Evolutionary conservation across 2,888 invertebrate species (phyloP), one percentile per base, ranked within the genome.

Genomic region (Lepeophtheirus nordmannii): DNA sequence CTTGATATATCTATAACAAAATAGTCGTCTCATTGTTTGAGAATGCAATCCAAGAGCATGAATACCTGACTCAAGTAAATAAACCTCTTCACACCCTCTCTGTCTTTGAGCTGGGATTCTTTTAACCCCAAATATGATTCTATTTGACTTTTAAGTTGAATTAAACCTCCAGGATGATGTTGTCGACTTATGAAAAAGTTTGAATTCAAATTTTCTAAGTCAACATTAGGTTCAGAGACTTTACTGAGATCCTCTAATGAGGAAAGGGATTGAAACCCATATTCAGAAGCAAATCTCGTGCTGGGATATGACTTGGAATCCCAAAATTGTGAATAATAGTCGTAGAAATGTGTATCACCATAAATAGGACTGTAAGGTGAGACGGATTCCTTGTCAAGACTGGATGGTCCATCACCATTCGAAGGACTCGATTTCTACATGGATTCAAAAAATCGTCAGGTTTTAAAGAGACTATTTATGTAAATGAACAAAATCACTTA

Each of bases 251-350:
- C 23, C 68, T 79, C 77, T 20, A 84, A 74, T 1, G 86, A 84
- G 0, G 96, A 93, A 69, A 89, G 78, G 0, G 93, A 87, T 76
- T 97, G 96, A 70, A 88, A 86, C 0, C 98, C 98, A 74, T 91
- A 99, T 76, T 99, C 98, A 0, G 97, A 94, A 5, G 86, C 84
- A 76, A 97, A 96, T 71, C 97, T 80, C 0, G 92, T 83, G 14
- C 81, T 80, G 0, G 87, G 87, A 74, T 85, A 93, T 9, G 82
- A 83, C 67, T 80, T 81, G 62, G 83, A 80, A 72, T 87, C 78
- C 91, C 92, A 97, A 66, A 85, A 82, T 72, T 97, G 85, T 30
- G 83, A 65, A 72, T 94, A 92, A 17, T 46, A 46, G 72, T 89
- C 86, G 75, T 98, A 97, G 74, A 85, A 89, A 74, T 97, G 96